phyloP scores from a whole-genome alignment of 1,140 invertebrate species.

The Drepana arcuata region DNA sequence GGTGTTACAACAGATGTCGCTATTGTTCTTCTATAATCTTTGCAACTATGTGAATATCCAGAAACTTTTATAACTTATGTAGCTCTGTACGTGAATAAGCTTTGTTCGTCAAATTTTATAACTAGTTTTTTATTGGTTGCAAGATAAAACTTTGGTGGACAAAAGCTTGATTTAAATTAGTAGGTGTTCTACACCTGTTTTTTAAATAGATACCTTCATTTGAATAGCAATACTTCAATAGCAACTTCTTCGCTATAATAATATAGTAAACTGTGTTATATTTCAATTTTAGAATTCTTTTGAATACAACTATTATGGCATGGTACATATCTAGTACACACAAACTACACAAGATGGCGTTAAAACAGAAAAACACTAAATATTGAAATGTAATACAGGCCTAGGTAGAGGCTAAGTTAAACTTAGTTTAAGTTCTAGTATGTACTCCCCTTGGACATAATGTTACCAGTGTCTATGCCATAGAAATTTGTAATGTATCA shows the following conservation, averaged over 20 bases:
- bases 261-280: not conserved
- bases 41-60: no score
- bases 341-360: not conserved
- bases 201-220: no score
- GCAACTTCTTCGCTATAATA: not conserved
- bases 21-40: no score
- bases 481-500: constrained; percentile 61
- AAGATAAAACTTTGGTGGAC: no score
- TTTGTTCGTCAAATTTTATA: no score
- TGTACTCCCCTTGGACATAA: constrained; percentile 35
- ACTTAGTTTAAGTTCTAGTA: constrained; percentile 29
- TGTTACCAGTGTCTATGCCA: constrained; percentile 69
- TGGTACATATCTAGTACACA: not conserved
- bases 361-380: constrained; percentile 5
- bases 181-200: no score
- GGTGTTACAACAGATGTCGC: no score
- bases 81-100: no score
- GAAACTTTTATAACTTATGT: no score
- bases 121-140: no score
- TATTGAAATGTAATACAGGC: constrained; percentile 12
- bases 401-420: constrained; percentile 52
- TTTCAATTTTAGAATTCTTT: not conserved
- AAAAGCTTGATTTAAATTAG: no score
- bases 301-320: not conserved
- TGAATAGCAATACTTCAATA: not conserved